These are phyloP conservation scores for Panulirus ornatus DNA, from an alignment of 1,140 invertebrate species.

Conservation along the genomic window DNA sequence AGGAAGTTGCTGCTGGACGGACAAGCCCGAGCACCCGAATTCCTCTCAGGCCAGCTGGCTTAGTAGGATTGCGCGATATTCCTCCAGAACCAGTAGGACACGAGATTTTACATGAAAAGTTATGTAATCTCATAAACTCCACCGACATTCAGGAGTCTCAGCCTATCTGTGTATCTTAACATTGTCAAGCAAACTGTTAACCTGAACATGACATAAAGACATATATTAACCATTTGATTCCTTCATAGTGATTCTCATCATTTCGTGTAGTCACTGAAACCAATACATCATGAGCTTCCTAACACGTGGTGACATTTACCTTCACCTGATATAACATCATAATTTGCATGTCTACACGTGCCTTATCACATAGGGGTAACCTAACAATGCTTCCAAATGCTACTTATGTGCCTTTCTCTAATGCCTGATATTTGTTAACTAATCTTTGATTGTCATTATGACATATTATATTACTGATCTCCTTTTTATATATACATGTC, in stretches of 20 bases:
- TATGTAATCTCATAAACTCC: not conserved
- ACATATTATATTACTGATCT: slow-evolving; percentile 42
- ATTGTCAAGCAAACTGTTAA: slow-evolving; percentile 42
- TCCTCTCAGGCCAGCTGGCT: too few species aligned
- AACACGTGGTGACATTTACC: slow-evolving; percentile 21
- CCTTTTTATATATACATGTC: slow-evolving; percentile 25
- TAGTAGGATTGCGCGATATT: too few species aligned
- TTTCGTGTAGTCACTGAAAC: slow-evolving; percentile 27
- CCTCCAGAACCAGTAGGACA: not conserved
- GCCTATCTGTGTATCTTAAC: slow-evolving; percentile 27
- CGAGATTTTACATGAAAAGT: not conserved
- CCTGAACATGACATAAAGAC: slow-evolving; percentile 48
- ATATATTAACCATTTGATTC: slow-evolving; percentile 47
- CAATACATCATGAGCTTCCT: slow-evolving; percentile 43
- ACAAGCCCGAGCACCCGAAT: too few species aligned
- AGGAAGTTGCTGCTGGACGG: too few species aligned
- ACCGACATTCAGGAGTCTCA: not conserved
- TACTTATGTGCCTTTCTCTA: slow-evolving; percentile 65
- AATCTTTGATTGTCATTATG: slow-evolving; percentile 41
- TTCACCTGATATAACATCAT: not conserved
- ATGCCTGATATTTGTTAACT: slow-evolving; percentile 68
- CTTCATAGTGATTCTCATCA: slow-evolving; percentile 53
- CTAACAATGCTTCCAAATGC: slow-evolving; percentile 61
- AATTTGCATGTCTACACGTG: slow-evolving; percentile 2
- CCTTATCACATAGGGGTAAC: slow-evolving; percentile 1